Evolutionary conservation across 2,113 vertebrate species (phyloP).

Genomic region (Microcebus griseorufus): DNA sequence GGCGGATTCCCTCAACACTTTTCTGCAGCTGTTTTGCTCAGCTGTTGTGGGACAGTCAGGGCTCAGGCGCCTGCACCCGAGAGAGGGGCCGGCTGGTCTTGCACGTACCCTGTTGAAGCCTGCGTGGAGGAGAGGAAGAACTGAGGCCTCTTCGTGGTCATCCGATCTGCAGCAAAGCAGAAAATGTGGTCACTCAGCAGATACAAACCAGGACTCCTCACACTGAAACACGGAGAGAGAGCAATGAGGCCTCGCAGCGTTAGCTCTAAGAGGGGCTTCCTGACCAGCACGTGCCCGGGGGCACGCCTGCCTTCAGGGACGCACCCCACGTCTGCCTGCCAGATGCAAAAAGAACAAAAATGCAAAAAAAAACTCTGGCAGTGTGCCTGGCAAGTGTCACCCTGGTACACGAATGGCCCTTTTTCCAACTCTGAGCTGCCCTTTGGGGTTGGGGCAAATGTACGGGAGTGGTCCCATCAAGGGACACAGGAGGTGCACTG

Average conservation of each 20-base stretch:
- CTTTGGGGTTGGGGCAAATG: not conserved
- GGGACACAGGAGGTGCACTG: fast-evolving
- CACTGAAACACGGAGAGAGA: not conserved
- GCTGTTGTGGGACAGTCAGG: not conserved
- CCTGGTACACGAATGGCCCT: fast-evolving
- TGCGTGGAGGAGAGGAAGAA: constrained; percentile 93
- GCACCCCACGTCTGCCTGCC: not conserved
- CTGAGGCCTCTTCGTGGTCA: constrained; percentile 92
- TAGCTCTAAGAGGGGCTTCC: not conserved
- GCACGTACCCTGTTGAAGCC: constrained; percentile 95
- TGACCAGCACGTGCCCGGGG: not conserved
- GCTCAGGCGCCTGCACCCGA: fast-evolving
- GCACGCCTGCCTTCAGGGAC: not conserved
- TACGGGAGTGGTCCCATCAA: not conserved
- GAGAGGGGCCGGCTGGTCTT: not conserved
- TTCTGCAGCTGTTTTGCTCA: not conserved
- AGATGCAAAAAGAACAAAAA: not conserved
- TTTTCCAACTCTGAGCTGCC: not conserved
- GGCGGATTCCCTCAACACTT: not conserved
- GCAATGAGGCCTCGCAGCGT: not conserved
- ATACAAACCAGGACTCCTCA: constrained; percentile 47
- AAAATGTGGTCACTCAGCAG: constrained; percentile 67
- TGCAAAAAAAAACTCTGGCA: not conserved
- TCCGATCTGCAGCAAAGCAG: constrained; percentile 86
- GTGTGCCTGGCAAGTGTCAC: not conserved